These are phyloP conservation scores for Macropus fuliginosus DNA, from an alignment of 2,797 vertebrate species.

Conservation along the genomic window DNA sequence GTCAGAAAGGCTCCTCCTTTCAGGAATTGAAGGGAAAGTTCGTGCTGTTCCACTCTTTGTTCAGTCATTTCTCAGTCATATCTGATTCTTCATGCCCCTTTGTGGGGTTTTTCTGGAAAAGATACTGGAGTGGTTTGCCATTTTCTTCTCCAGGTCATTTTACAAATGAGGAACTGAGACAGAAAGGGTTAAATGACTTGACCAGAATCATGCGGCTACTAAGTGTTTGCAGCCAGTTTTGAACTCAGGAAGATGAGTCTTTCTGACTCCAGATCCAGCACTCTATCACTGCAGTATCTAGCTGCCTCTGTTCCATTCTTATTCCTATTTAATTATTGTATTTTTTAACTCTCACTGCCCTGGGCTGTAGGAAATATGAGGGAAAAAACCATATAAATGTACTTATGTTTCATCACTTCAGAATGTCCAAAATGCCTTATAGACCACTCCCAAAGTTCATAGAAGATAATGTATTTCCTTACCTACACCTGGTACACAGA, in stretches of 20 bases:
- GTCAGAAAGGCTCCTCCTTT: not conserved
- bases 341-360: not conserved
- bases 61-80: not conserved
- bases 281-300: not conserved
- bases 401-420: not conserved
- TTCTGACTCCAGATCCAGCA: not conserved
- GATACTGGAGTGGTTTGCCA: not conserved
- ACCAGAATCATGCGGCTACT: not conserved
- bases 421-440: not conserved
- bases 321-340: not conserved
- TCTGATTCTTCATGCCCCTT: not conserved
- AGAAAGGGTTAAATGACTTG: not conserved
- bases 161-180: not conserved
- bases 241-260: not conserved
- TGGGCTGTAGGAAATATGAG: not conserved
- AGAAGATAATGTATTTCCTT: not conserved
- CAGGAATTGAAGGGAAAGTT: not conserved
- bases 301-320: not conserved
- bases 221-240: not conserved
- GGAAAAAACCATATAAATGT: not conserved
- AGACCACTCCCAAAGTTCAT: not conserved
- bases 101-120: not conserved
- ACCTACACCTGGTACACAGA: constrained; percentile 5
- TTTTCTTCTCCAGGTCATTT: not conserved
- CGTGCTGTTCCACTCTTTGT: not conserved